Base-by-base conservation (phyloP, 2,113 vertebrate species). In the Typhlomys cinereus region DNA sequence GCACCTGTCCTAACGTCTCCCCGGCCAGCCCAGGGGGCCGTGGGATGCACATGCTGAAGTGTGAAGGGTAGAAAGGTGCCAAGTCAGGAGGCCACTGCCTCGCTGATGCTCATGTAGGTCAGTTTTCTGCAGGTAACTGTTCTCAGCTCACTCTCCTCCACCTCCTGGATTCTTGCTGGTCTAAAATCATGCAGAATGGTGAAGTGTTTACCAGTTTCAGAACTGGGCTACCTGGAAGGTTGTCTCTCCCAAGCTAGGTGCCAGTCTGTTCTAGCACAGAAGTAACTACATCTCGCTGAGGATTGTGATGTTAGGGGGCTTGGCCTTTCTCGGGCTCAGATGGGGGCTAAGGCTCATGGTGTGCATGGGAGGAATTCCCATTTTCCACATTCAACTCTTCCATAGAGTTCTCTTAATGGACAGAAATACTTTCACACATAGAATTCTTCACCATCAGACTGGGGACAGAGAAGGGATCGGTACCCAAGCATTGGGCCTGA, bases 211-310 rank as follows among this genome's bases (percentile, higher is more conserved):
- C 21, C 82, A 21, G 31, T 70, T 92, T 71, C 61, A 79, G 83
- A 74, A 59, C 25, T 44, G 41, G 52, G n/a, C 41, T 41, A 5
- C 27, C 15, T 81, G 3, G 13, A n/a, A n/a, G n/a, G 5, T 29
- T 59, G 12, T 46, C 61, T 76, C n/a, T 88, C 25, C 36, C 57
- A 84, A 59, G 36, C 48, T 36, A 50, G 34, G 34, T 34, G 34
- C 62, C 3, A 0, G 9, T 5, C 3, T 54, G 31, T 10, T 5
- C 20, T 1, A 8, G n/a, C n/a, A 2, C 0, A 0, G 5, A 23
- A 34, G 27, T 23, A 39, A 44, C 2, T 41, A 46, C 34, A 31
- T 54, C 74, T 29, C 15, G 10, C 67, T n/a, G 10, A 23, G 41
- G 4, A 50, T 36, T 14, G 9, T 0, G 54, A 13, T 7, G 50